phyloP scores from a whole-genome alignment of 2,113 vertebrate genomes.

The Oncorhynchus nerka region DNA sequence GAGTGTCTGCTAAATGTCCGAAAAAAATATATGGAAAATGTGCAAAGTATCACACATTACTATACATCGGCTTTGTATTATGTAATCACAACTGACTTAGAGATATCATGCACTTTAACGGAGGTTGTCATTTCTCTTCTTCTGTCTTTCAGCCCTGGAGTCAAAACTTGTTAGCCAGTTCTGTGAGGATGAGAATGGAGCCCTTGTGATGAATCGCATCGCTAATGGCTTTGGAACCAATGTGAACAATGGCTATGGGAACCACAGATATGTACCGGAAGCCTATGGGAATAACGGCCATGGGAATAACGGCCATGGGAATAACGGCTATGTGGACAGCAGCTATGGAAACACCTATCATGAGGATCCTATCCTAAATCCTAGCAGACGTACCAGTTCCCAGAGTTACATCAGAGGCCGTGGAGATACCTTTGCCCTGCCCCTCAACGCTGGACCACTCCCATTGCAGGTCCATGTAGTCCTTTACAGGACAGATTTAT shows the following conservation, averaged over 20 bases:
- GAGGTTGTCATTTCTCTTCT: not conserved
- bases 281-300: constrained; percentile 25
- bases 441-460: constrained; percentile 65
- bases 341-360: constrained; percentile 27
- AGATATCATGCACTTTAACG: not conserved
- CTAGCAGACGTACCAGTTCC: constrained; percentile 44
- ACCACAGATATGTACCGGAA: constrained; percentile 36
- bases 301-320: constrained; percentile 27
- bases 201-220: constrained; percentile 78
- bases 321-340: constrained; percentile 17
- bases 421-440: constrained; percentile 61
- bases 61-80: not conserved
- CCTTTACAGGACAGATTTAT: not conserved
- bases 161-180: constrained; percentile 87
- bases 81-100: not conserved
- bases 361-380: constrained; percentile 46
- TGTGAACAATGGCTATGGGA: constrained; percentile 35
- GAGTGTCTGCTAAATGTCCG: not conserved
- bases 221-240: constrained; percentile 69
- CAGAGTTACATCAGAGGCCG: constrained; percentile 38
- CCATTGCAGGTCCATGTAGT: constrained; percentile 54
- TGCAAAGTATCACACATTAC: no score
- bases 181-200: constrained; percentile 88
- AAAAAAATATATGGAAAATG: no score
- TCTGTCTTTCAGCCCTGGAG: constrained; percentile 77